A percentile compares a stretch with the other conserved stretches of the same genome.
These are phyloP conservation scores for Rhopilema esculentum DNA, from an alignment of 30 jellyfish, hydroid and myxozoan genomes.

Conservation along the genomic window DNA sequence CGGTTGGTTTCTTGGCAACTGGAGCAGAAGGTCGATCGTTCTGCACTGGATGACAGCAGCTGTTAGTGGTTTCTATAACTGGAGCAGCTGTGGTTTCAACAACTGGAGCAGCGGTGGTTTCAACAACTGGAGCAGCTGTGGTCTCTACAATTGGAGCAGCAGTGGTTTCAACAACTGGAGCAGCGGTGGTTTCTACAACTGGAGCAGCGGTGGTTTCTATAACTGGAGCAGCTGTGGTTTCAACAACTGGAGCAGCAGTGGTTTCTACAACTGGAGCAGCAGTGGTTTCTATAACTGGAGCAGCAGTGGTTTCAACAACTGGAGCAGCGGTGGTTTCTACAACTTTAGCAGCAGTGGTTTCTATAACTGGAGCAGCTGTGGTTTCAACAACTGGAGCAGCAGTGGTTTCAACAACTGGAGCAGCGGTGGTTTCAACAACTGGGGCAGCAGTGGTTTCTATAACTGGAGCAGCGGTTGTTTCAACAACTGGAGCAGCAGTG, in stretches of 20 bases:
- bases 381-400: slow-evolving; percentile 42
- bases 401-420: slow-evolving; percentile 37
- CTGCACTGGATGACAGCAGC: neutral
- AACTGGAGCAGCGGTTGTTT: slow-evolving; percentile 51
- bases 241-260: slow-evolving; percentile 39
- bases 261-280: slow-evolving; percentile 45
- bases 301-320: slow-evolving; percentile 29
- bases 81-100: slow-evolving; percentile 37
- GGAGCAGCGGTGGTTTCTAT: slow-evolving; percentile 43
- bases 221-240: slow-evolving; percentile 49
- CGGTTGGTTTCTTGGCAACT: slow-evolving; percentile 34
- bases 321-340: slow-evolving; percentile 47
- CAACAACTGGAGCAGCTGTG: slow-evolving; percentile 18
- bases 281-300: slow-evolving; percentile 42
- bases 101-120: slow-evolving; percentile 25
- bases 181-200: slow-evolving; percentile 8
- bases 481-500: slow-evolving; percentile 65
- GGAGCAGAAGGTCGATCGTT: slow-evolving; percentile 38
- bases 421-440: slow-evolving; percentile 42
- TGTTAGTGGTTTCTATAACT: slow-evolving; percentile 16
- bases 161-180: slow-evolving; percentile 8
- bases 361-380: slow-evolving; percentile 44
- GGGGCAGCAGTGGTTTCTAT: slow-evolving; percentile 36
- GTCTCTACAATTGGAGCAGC: slow-evolving; percentile 15
- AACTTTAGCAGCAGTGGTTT: slow-evolving; percentile 50